Evolutionary conservation across 2,888 invertebrate genomes (phyloP), one percentile per base, ranked within the genome.

Genomic region (Agrilus cyanescens): DNA sequence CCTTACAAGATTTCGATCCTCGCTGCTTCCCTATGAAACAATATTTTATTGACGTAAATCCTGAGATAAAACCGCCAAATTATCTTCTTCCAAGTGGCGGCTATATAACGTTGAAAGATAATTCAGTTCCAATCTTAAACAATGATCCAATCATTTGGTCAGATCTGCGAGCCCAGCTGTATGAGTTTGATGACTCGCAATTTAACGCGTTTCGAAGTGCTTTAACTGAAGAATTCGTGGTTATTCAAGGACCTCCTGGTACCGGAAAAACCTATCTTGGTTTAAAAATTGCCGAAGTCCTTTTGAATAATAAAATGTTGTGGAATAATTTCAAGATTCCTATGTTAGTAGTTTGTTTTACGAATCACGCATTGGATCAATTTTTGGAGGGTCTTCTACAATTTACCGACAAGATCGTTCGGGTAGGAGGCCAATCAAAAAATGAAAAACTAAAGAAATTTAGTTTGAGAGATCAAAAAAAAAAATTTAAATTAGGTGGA

Each of bases 191-290:
- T 59, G 59, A 67, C 5, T 76, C 78, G 1, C 89, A 90, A 64
- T 63, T 71, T 46, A 58, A 63, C 31, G 88, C 89, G 0, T 78
- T 77, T 53, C 70, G 73, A 51, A 71, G 76, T 29, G 84, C 85
- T 0, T 56, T 90, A 2, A 79, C 76, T 0, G 70, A 74, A 55
- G 81, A 87, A 63, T 78, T 89, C 49, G 76, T 77, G 1, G 72
- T 88, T 1, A 84, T 89, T 46, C 89, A 89, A 69, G 90, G 90
- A 0, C 89, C 89, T 0, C 89, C 90, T 0, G 90, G 90, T 2
- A 89, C 89, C 0, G 90, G 89, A 0, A 90, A 89, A 70, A 88
- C 89, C 0, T 83, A 74, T 60, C 62, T 89, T 46, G 88, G 88
- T 0, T 66, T 85, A 25, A 80, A 83, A 71, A 76, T 91, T 14